A percentile compares a stretch with the other conserved stretches of the same genome.
Evolutionary conservation across 2,797 vertebrate genomes (phyloP).

Genomic region (Scomberomorus guttatus): DNA sequence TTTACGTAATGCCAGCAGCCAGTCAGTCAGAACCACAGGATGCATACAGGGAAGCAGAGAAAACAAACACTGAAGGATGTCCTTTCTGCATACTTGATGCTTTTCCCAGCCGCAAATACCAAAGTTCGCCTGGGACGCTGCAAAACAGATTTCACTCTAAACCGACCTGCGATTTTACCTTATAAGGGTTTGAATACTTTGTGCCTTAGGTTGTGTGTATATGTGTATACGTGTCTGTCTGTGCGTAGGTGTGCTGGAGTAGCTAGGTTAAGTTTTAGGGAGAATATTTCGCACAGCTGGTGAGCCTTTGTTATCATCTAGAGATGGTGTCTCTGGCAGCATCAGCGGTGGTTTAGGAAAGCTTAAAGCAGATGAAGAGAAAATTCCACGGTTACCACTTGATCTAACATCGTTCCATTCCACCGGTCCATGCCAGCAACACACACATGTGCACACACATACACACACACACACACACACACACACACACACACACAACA

Average conservation of each 20-base stretch:
- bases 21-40: conserved; percentile 75
- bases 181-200: conserved; percentile 83
- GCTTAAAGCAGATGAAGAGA: conserved; percentile 64
- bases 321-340: conserved; percentile 62
- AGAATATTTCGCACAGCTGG: conserved; percentile 88
- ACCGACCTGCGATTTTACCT: conserved; percentile 80
- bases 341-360: conserved; percentile 57
- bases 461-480: conserved; percentile 14
- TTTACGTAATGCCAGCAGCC: conserved; percentile 78
- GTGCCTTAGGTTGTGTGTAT: conserved; percentile 52
- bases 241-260: conserved; percentile 27
- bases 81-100: conserved; percentile 80
- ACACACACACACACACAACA: conserved; percentile 36
- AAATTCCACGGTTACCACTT: conserved; percentile 68
- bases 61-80: conserved; percentile 83
- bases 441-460: conserved; percentile 54
- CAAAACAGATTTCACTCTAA: conserved; percentile 77
- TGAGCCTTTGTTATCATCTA: conserved; percentile 78
- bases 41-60: conserved; percentile 76
- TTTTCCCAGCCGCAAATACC: conserved; percentile 83
- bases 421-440: conserved; percentile 41
- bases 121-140: conserved; percentile 71
- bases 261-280: conserved; percentile 63
- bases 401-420: conserved; percentile 66
- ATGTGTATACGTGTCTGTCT: conserved; percentile 52